Evolutionary conservation across 1,140 invertebrate genomes (phyloP).

Genomic region (Tribolium castaneum): DNA sequence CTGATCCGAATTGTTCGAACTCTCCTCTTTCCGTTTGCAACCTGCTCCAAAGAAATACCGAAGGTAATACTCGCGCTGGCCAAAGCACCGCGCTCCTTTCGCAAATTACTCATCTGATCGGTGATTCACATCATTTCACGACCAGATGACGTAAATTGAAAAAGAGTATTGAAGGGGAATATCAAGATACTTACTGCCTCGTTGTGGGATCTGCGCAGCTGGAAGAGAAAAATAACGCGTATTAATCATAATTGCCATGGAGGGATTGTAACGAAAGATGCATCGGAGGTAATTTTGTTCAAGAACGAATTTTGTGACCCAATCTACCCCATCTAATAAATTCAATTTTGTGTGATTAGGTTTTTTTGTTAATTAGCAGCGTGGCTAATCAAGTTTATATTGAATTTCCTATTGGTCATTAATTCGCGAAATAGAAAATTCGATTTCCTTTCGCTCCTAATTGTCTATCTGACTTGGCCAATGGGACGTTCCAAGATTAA

Average conservation of each 20-base stretch:
- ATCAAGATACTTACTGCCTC: conserved; percentile 77
- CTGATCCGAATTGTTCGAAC: conserved; percentile 80
- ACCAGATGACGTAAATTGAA: conserved; percentile 22
- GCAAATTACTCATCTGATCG: conserved; percentile 2
- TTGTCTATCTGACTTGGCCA: conserved; percentile 14
- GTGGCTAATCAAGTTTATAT: conserved; percentile 14
- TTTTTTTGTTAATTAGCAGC: conserved; percentile 26
- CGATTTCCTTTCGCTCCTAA: conserved; percentile 17
- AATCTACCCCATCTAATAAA: conserved; percentile 41
- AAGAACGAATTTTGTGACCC: conserved; percentile 16
- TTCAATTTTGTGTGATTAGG: conserved; percentile 4
- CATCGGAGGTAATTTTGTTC: conserved; percentile 20
- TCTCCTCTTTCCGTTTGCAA: conserved; percentile 99
- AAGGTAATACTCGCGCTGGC: too few species aligned
- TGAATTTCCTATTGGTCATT: conserved; percentile 31
- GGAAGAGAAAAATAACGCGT: conserved; percentile 71
- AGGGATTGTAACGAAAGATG: conserved; percentile 24
- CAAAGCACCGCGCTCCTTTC: neutral
- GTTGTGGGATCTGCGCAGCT: conserved; percentile 90
- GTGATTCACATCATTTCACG: neutral
- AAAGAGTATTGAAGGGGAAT: neutral
- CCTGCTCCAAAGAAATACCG: conserved; percentile 68
- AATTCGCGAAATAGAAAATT: conserved; percentile 27
- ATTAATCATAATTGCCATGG: conserved; percentile 8
- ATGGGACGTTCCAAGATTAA: conserved; percentile 33